Percentiles rank a stretch among this genome's conserved stretches.
Evolutionary conservation across 2,113 vertebrate species (phyloP).

Genomic region (Picathartes gymnocephalus): DNA sequence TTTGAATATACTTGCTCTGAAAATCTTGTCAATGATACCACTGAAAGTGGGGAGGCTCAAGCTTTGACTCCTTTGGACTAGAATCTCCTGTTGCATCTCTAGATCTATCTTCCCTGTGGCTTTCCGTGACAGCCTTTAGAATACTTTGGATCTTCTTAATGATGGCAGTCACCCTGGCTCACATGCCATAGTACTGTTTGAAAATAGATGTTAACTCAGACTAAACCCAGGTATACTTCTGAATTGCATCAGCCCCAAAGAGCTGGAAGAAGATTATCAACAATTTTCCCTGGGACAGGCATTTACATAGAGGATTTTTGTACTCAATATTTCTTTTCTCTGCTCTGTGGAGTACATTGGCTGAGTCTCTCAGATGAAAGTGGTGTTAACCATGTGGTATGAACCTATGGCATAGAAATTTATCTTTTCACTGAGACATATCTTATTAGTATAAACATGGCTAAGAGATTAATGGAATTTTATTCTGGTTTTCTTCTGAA

Average conservation of each 20-base stretch:
- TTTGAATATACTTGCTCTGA: neutral
- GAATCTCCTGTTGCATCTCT: neutral
- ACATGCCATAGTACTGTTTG: neutral
- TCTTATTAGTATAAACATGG: neutral
- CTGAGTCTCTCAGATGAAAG: neutral
- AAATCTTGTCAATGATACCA: neutral
- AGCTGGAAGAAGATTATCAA: neutral
- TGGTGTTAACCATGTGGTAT: neutral
- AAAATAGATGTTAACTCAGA: neutral
- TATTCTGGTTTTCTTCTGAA: neutral
- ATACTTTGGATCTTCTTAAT: neutral
- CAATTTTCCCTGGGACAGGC: neutral
- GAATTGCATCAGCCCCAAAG: neutral
- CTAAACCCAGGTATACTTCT: neutral
- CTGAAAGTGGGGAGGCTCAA: neutral
- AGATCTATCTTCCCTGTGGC: neutral
- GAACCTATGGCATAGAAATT: neutral
- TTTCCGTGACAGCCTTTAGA: neutral
- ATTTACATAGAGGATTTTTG: neutral
- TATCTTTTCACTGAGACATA: neutral
- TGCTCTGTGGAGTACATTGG: neutral
- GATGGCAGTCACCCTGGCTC: neutral
- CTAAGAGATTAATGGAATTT: neutral
- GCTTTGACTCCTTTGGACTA: neutral
- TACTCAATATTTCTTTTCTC: neutral